Evolutionary conservation across 1,140 invertebrate genomes (phyloP), one percentile per base, ranked within the genome.

Genomic region (Pachyrhynchus sulphureomaculatus): DNA sequence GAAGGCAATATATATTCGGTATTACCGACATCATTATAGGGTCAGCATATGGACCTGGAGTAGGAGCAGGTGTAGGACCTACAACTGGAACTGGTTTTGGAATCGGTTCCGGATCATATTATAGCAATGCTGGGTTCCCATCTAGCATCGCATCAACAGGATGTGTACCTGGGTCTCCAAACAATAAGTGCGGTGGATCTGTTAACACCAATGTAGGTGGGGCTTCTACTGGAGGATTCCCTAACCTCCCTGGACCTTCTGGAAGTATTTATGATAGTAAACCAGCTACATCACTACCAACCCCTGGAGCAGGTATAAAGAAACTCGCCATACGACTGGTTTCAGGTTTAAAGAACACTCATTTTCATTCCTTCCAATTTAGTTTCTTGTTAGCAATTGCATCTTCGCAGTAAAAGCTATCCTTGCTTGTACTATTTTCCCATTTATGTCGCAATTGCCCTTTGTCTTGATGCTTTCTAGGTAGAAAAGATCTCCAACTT

Each of bases 191-290:
- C 12, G 13, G 4, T 3, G 13, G 10, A 36, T 5, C 34, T 15
- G 13, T 12, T 36, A 5, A 2, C n/a, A 15, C 44, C 2, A 10
- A 4, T 13, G 2, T 9, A 6, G 36, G 32, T 20, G 20, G 15
- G 4, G 36, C 15, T 21, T 12, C 33, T 10, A n/a, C 45, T 13
- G 36, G 23, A 13, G 44, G 48, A 15, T 42, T 60, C 21, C 3
- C 26, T 10, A 34, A 33, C 5, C 32, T 66, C 5, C 64, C 64
- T 21, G 64, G 64, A 21, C 45, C 58, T 24, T 47, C 53, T 45
- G 64, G 58, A 47, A 62, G 52, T 53, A 66, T 66, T 13, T 41
- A 66, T 18, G 49, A 58, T n/a, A 66, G 64, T 33, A 66, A 63
- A 45, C 61, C 61, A 23, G 61, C 33, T 17, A n/a, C 41, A 24